Conservation (phyloP, 2,797 vertebrate species). For the Notolepis coatsorum region DNA sequence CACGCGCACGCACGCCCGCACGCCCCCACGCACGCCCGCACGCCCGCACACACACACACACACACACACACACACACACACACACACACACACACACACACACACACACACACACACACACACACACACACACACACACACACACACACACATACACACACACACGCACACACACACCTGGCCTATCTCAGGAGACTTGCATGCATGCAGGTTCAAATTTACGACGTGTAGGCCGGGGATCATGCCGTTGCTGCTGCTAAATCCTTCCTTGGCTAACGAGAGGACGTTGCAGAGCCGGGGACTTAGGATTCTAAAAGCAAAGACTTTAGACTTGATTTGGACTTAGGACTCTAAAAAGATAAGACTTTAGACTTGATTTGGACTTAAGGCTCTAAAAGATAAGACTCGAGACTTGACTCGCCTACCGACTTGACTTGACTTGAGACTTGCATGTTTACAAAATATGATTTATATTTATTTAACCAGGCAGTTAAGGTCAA, state of each 20-base stretch:
- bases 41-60: neutral
- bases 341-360: slow-evolving; percentile 5
- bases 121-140: slow-evolving; percentile 5
- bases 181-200: neutral
- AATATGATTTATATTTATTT: too few species aligned
- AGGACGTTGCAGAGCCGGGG: neutral
- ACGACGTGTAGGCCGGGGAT: too few species aligned
- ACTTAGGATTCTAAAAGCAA: neutral
- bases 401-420: too few species aligned
- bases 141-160: slow-evolving; percentile 28
- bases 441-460: too few species aligned
- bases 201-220: too few species aligned
- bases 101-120: slow-evolving; percentile 1
- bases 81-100: slow-evolving; percentile 17
- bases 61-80: slow-evolving; percentile 11
- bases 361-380: too few species aligned
- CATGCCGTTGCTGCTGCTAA: too few species aligned
- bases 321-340: slow-evolving; percentile 39
- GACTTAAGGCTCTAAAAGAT: too few species aligned
- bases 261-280: too few species aligned
- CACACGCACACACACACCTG: neutral
- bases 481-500: too few species aligned
- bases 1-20: neutral
- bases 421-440: too few species aligned
- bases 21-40: neutral